Evolutionary conservation across 92 coral and sea anemone species (phyloP).

Genomic region (Blastomussa wellsi): DNA sequence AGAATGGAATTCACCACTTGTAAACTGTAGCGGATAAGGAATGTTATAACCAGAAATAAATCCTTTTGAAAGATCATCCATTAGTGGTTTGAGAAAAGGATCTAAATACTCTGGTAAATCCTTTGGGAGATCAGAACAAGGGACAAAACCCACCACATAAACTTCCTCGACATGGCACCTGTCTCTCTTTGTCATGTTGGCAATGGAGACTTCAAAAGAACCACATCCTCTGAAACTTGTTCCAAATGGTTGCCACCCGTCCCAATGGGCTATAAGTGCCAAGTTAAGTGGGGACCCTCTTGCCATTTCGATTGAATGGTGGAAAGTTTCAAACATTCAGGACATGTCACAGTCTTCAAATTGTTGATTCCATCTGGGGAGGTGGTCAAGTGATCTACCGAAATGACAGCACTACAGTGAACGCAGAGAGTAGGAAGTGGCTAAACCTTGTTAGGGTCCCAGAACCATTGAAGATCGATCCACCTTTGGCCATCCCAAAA

Average conservation of each 20-base stretch:
- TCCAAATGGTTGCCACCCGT: conserved; percentile 88
- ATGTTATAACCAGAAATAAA: conserved; percentile 47
- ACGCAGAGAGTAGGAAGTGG: conserved; percentile 47
- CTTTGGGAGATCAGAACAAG: conserved; percentile 59
- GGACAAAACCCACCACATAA: conserved; percentile 63
- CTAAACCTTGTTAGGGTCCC: conserved; percentile 38
- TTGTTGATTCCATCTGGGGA: conserved; percentile 23
- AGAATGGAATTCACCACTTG: too few relatives aligned
- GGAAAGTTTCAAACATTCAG: conserved; percentile 39
- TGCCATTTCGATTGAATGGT: conserved; percentile 11
- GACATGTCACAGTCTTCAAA: conserved; percentile 52
- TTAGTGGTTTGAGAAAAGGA: conserved; percentile 61
- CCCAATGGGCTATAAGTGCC: conserved; percentile 60
- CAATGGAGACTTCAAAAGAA: conserved; percentile 54
- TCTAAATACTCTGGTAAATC: conserved; percentile 51
- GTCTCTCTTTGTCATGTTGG: conserved; percentile 56
- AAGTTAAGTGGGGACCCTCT: conserved; percentile 54
- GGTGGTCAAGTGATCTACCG: conserved; percentile 39
- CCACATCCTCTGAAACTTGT: conserved; percentile 62
- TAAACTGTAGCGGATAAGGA: too few relatives aligned
- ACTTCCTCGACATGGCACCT: conserved; percentile 64
- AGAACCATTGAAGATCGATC: conserved; percentile 22
- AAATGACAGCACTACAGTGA: conserved; percentile 51
- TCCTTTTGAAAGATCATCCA: conserved; percentile 52
- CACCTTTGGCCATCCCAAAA: conserved; percentile 30